Percentiles rank a stretch among this genome's conserved stretches.
These are phyloP conservation scores for Pegea sp. DNA, from an alignment of 23 tunicate species.

Conservation along the genomic window DNA sequence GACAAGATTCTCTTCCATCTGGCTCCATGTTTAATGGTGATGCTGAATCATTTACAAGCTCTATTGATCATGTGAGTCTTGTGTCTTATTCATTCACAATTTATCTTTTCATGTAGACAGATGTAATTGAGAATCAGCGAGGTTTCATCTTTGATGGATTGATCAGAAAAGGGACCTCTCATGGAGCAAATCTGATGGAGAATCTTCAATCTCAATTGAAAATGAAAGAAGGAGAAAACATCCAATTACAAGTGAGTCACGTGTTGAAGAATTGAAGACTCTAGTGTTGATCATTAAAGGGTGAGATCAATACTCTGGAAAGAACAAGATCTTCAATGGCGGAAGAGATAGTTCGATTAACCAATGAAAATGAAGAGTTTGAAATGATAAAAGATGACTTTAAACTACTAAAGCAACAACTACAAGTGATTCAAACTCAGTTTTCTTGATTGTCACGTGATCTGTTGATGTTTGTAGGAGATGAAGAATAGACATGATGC, in stretches of 20 bases:
- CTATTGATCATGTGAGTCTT: constrained; percentile 25
- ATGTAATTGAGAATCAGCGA: background rate
- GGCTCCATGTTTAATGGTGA: constrained; percentile 44
- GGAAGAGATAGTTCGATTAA: constrained; percentile 87
- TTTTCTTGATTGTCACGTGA: no score
- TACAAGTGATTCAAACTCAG: no score
- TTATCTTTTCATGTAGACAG: no score
- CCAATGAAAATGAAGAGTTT: constrained; percentile 72
- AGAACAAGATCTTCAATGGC: constrained; percentile 90
- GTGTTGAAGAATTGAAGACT: no score
- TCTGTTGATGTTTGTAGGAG: no score
- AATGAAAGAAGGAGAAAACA: constrained; percentile 74
- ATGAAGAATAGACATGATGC: constrained; percentile 51
- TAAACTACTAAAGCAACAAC: constrained; percentile 11
- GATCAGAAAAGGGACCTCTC: constrained; percentile 19
- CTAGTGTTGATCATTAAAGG: no score
- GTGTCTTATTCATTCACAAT: background rate
- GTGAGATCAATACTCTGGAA: constrained; percentile 80
- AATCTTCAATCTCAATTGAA: constrained; percentile 71
- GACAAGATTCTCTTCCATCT: constrained; percentile 62
- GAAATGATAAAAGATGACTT: constrained; percentile 24
- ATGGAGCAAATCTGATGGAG: constrained; percentile 26
- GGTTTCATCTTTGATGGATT: constrained; percentile 18
- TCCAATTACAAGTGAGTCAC: constrained; percentile 32
- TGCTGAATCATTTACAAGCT: constrained; percentile 48